These are phyloP conservation scores for Pangasius larnaudii DNA, from an alignment of 2,797 vertebrate species.

Conservation along the genomic window DNA sequence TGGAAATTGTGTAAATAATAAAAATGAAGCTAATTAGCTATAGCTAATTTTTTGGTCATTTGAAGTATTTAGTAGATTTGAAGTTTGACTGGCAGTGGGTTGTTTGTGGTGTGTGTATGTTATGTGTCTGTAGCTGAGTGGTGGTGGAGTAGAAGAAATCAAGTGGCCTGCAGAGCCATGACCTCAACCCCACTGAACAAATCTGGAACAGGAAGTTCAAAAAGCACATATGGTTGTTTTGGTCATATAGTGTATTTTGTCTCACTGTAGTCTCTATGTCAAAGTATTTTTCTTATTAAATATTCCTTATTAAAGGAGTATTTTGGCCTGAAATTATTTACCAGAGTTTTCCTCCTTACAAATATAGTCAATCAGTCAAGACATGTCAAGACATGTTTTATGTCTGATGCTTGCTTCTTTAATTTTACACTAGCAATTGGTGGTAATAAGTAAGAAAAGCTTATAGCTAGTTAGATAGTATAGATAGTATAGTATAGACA, in stretches of 20 bases:
- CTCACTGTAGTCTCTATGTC: not conserved
- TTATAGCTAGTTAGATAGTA: not conserved
- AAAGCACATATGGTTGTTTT: not conserved
- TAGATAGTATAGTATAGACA: too few species aligned
- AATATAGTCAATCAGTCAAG: not conserved
- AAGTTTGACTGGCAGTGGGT: not conserved
- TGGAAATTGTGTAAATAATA: not conserved
- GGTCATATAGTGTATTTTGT: not conserved
- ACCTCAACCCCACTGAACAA: not conserved
- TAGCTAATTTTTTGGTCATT: not conserved
- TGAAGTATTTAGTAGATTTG: not conserved
- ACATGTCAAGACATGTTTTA: not conserved
- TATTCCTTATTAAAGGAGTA: not conserved
- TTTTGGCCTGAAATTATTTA: not conserved
- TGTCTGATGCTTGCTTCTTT: not conserved
- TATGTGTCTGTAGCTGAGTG: not conserved
- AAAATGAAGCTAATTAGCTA: not conserved
- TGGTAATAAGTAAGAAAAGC: not conserved
- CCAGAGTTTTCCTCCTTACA: not conserved
- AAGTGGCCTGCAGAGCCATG: not conserved
- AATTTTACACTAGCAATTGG: too few species aligned
- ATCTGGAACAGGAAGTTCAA: not conserved
- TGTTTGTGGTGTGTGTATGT: not conserved
- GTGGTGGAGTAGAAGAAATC: not conserved
- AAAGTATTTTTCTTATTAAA: not conserved